Evolutionary conservation across 2,797 vertebrate genomes (phyloP), one percentile per base, ranked within the genome.

Genomic region (Phoxinus dragarum): DNA sequence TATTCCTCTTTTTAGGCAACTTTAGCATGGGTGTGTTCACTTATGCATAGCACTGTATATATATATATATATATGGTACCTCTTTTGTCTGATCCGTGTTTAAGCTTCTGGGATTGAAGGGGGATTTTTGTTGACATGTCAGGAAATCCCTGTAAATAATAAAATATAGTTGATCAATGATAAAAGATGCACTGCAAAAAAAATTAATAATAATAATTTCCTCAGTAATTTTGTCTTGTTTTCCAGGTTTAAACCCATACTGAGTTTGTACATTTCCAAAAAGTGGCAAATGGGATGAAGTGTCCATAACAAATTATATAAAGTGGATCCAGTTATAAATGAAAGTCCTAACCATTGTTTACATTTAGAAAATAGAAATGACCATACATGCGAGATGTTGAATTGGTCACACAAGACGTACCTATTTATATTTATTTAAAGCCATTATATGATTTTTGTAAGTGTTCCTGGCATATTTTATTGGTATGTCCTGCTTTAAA

Each of bases 101-200:
- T 76, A 31, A 6, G 11, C 34, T 36, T 69, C 6, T 11, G 14
- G 72, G 16, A 2, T 49, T 49, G 68, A 12, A 42, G 4, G 38
- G 68, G 85, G 6, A 21, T 1, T 23, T 6, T 19, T 52, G 36
- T 69, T 47, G 19, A 61, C 31, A 67, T 71, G 17, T 61, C 16
- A 49, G 76, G 69, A 81, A 81, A 87, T 7, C 76, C 86, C 88
- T 89, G 66, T 61, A 82, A 76, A 59, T 16, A 56, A 76, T 40
- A 9, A n/a, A 56, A n/a, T 4, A 40, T 23, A 5, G 3, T 6
- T 17, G 12, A 76, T 56, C 19, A 40, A 11, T 4, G 11, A 54
- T 23, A 76, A 54, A 61, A 54, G 21, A 56, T 56, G 52, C 52
- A 54, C 19, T 54, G 19, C 52, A 56, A 21, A n/a, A 27, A 27